phyloP scores from a whole-genome alignment of 2,797 vertebrate genomes.

The Carcharodon carcharias region DNA sequence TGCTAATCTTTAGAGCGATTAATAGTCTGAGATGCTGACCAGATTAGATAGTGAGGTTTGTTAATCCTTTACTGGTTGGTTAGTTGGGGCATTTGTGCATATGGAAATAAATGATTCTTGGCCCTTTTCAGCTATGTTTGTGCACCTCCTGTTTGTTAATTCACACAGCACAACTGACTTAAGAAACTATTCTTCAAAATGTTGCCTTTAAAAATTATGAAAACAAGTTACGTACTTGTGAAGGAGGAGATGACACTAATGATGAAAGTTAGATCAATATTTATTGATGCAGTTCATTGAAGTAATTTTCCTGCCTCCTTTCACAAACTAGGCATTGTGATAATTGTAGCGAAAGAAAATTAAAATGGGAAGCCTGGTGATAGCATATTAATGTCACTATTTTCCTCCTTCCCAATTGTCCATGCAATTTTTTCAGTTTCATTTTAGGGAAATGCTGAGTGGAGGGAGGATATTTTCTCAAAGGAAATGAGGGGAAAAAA shows the following conservation, averaged over 20 bases:
- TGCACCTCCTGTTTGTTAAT: neutral
- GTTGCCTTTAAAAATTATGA: neutral
- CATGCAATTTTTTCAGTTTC: neutral
- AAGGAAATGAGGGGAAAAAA: neutral
- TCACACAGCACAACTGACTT: neutral
- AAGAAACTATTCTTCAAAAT: neutral
- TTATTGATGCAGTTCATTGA: neutral
- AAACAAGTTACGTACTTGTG: neutral
- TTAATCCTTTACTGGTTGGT: neutral
- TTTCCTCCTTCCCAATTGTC: neutral
- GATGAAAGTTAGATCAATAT: neutral
- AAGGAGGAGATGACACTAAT: slow-evolving; percentile 7
- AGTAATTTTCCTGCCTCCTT: neutral
- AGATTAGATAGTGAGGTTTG: neutral
- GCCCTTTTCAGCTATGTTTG: neutral
- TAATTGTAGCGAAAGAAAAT: neutral
- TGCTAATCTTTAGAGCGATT: neutral
- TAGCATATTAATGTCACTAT: neutral
- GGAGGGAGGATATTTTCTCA: neutral
- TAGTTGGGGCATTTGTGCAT: too few relatives aligned
- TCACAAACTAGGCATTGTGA: neutral
- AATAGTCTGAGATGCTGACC: neutral
- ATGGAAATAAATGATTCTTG: neutral
- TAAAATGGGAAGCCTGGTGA: neutral
- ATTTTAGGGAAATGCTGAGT: neutral